Conservation (phyloP, 2,113 vertebrate species). For the Mionectes macconnelli region DNA sequence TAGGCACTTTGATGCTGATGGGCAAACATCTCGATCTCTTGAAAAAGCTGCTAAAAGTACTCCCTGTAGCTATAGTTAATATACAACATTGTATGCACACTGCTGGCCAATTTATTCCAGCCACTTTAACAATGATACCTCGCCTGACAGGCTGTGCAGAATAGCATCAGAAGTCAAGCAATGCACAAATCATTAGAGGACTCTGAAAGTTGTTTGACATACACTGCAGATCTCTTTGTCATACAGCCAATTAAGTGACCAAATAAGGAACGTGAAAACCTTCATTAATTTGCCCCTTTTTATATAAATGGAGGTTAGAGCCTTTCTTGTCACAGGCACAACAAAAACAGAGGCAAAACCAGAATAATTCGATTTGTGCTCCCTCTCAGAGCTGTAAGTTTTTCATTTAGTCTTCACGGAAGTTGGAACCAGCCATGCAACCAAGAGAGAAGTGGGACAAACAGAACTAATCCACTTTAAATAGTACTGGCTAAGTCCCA, state of each 20-base stretch:
- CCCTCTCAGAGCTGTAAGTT: slow-evolving; percentile 32
- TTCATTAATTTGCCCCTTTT: slow-evolving; percentile 73
- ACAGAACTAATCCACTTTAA: slow-evolving; percentile 45
- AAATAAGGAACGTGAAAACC: slow-evolving; percentile 74
- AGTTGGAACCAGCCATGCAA: slow-evolving; percentile 1
- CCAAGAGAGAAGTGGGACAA: slow-evolving; percentile 25
- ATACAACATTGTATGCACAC: slow-evolving; percentile 54
- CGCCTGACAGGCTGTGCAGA: slow-evolving; percentile 56
- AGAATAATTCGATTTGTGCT: slow-evolving; percentile 64
- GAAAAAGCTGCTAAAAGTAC: slow-evolving; percentile 69
- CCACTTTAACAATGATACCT: slow-evolving; percentile 71
- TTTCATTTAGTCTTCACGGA: neutral
- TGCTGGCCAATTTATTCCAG: slow-evolving; percentile 75
- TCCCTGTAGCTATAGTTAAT: slow-evolving; percentile 75
- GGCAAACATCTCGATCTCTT: slow-evolving; percentile 68
- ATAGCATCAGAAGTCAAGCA: slow-evolving; percentile 64
- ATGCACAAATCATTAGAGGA: slow-evolving; percentile 69
- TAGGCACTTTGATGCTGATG: slow-evolving; percentile 68
- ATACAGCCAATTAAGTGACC: slow-evolving; percentile 77
- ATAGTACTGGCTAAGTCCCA: slow-evolving; percentile 15
- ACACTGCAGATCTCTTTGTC: slow-evolving; percentile 70
- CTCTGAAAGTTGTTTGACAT: slow-evolving; percentile 73
- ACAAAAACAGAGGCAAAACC: slow-evolving; percentile 38
- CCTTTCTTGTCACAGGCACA: slow-evolving; percentile 39
- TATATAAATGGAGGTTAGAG: slow-evolving; percentile 64